phyloP scores from a whole-genome alignment of 2,888 invertebrate species.

The Chymomyza caudatula region DNA sequence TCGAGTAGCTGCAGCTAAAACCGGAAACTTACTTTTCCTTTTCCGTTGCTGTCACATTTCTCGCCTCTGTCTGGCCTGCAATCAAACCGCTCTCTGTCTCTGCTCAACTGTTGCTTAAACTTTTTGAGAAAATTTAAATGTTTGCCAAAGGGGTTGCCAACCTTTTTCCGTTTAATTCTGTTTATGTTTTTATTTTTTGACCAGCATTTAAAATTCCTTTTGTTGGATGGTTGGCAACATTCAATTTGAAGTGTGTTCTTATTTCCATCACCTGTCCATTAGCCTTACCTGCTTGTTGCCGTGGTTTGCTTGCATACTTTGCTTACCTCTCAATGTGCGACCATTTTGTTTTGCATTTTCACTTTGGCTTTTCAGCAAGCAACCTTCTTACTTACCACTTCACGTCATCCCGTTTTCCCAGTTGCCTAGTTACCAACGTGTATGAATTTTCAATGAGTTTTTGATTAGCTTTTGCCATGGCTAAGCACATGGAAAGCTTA shows the following conservation, averaged over 20 bases:
- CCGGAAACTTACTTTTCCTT: not conserved
- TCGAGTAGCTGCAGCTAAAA: not conserved
- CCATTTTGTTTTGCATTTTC: slow-evolving; percentile 22
- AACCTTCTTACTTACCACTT: not conserved
- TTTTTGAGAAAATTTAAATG: not conserved
- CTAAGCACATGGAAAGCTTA: slow-evolving; percentile 4
- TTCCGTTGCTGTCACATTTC: not conserved
- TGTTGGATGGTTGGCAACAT: slow-evolving; percentile 21
- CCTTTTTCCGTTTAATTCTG: not conserved
- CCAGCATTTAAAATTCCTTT: slow-evolving; percentile 6
- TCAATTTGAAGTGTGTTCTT: slow-evolving; percentile 33
- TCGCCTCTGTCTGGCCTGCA: not conserved
- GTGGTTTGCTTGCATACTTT: not conserved
- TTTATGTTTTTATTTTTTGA: not conserved
- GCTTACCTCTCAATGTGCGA: not conserved
- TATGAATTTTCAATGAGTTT: slow-evolving; percentile 63
- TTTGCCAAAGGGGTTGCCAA: not conserved
- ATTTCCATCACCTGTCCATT: not conserved
- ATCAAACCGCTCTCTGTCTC: not conserved
- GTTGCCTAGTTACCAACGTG: slow-evolving; percentile 26
- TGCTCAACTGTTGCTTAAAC: not conserved
- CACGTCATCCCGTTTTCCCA: not conserved
- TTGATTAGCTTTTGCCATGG: slow-evolving; percentile 49
- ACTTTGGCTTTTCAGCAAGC: slow-evolving; percentile 1
- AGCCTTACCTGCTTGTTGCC: not conserved